A percentile compares a stretch with the other conserved stretches of the same genome.
Evolutionary conservation across 2,797 vertebrate genomes (phyloP).

Genomic region (Gallinago stenura): DNA sequence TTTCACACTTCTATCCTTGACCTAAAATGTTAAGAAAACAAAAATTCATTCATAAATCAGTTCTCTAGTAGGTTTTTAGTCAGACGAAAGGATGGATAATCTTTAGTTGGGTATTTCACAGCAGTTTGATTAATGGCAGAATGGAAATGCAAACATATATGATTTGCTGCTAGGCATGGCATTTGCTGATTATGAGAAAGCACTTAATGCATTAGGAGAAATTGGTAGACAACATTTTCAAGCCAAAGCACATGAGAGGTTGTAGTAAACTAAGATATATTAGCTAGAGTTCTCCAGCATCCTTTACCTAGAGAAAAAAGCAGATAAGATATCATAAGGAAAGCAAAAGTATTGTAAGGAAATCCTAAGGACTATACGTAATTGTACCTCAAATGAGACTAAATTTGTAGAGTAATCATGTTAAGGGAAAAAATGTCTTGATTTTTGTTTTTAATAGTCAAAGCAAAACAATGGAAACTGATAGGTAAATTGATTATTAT

Average conservation of each 20-base stretch:
- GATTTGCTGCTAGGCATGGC: conserved; percentile 61
- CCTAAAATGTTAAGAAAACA: conserved; percentile 32
- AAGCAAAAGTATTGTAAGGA: conserved; percentile 24
- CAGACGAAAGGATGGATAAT: neutral
- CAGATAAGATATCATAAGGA: conserved; percentile 59
- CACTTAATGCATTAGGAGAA: conserved; percentile 63
- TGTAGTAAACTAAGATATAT: conserved; percentile 45
- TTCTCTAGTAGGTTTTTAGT: conserved; percentile 31
- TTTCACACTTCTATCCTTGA: conserved; percentile 46
- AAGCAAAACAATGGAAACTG: neutral
- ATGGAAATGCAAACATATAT: conserved; percentile 53
- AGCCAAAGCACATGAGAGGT: neutral
- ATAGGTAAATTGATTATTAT: neutral
- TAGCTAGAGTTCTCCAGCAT: conserved; percentile 8
- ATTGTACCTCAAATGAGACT: neutral
- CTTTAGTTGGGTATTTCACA: conserved; percentile 32
- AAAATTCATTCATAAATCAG: conserved; percentile 38
- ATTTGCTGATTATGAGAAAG: conserved; percentile 65
- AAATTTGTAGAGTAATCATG: neutral
- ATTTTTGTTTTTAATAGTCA: conserved; percentile 24
- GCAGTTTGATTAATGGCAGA: conserved; percentile 57
- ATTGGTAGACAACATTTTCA: conserved; percentile 33
- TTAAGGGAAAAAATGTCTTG: neutral
- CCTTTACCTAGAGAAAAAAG: conserved; percentile 29
- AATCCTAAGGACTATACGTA: neutral